Evolutionary conservation across 2,113 vertebrate genomes (phyloP).

Genomic region (Ophthalmolycus amberensis): DNA sequence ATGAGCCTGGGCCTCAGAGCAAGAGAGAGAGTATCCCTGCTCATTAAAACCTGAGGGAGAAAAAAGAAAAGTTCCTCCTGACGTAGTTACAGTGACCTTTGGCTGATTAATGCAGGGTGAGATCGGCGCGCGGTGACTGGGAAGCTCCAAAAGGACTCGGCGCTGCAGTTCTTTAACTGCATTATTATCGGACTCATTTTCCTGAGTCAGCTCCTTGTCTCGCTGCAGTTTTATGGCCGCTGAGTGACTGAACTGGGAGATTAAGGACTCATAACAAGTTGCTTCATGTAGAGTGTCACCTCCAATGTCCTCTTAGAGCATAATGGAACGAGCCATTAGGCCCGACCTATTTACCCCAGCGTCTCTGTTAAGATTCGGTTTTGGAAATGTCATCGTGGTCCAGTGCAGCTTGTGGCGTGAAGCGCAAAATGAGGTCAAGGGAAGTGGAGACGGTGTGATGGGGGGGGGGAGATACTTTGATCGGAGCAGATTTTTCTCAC

Average conservation of each 20-base stretch:
- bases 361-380: conserved; percentile 33
- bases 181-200: conserved; percentile 69
- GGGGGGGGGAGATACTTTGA: neutral
- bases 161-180: conserved; percentile 62
- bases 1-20: conserved; percentile 47
- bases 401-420: conserved; percentile 3
- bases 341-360: conserved; percentile 52
- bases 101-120: conserved; percentile 59
- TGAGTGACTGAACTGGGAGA: conserved; percentile 65
- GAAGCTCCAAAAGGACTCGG: conserved; percentile 48
- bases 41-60: conserved; percentile 45
- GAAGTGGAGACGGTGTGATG: neutral
- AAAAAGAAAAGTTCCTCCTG: conserved; percentile 34
- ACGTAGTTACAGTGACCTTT: conserved; percentile 63
- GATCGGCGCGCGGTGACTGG: conserved; percentile 23
- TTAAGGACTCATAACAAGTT: conserved; percentile 72
- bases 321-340: conserved; percentile 64
- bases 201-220: conserved; percentile 74
- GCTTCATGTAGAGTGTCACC: conserved; percentile 68
- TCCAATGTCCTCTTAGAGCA: conserved; percentile 67
- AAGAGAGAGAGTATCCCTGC: conserved; percentile 31
- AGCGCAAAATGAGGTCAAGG: conserved; percentile 23
- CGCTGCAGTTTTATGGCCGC: conserved; percentile 71
- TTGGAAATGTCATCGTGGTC: conserved; percentile 46
- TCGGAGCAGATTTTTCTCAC: neutral